Conservation (phyloP, 2,113 vertebrate species). For the Periophthalmus modestus region DNA sequence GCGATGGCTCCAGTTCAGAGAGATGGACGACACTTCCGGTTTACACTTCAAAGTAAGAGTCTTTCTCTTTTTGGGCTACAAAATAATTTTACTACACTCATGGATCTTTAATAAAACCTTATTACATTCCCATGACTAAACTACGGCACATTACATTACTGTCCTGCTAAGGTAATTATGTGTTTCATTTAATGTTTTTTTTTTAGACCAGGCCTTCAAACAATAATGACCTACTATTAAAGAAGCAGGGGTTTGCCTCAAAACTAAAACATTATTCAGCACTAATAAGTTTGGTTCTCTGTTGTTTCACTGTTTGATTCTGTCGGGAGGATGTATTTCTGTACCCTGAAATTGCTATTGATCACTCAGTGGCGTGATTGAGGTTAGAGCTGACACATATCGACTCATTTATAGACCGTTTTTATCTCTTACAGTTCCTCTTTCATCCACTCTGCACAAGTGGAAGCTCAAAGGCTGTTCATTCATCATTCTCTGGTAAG, state of each 20-base stretch:
- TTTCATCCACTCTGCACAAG: conserved; percentile 17
- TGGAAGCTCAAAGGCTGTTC: conserved; percentile 27
- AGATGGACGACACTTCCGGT: conserved; percentile 18
- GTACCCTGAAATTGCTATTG: conserved; percentile 40
- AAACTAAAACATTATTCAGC: no score
- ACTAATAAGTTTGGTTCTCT: neutral
- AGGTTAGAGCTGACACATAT: conserved; percentile 58
- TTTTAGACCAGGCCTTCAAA: no score
- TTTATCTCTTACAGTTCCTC: conserved; percentile 16
- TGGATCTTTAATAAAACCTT: no score
- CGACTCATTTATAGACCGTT: conserved; percentile 23
- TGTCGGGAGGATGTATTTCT: neutral
- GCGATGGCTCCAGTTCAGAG: conserved; percentile 22
- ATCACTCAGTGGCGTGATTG: conserved; percentile 45
- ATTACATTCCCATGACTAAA: no score
- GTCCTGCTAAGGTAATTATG: no score
- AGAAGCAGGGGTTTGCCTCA: no score
- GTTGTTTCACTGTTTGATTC: neutral
- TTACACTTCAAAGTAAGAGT: conserved; percentile 42
- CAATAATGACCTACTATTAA: no score
- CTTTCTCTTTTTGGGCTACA: neutral
- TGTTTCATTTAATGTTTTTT: no score
- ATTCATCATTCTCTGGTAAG: conserved; percentile 50
- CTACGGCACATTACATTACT: no score
- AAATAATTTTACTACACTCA: no score